A percentile compares a stretch with the other conserved stretches of the same genome.
phyloP scores from a whole-genome alignment of 1,140 invertebrate species.

The Mya arenaria region DNA sequence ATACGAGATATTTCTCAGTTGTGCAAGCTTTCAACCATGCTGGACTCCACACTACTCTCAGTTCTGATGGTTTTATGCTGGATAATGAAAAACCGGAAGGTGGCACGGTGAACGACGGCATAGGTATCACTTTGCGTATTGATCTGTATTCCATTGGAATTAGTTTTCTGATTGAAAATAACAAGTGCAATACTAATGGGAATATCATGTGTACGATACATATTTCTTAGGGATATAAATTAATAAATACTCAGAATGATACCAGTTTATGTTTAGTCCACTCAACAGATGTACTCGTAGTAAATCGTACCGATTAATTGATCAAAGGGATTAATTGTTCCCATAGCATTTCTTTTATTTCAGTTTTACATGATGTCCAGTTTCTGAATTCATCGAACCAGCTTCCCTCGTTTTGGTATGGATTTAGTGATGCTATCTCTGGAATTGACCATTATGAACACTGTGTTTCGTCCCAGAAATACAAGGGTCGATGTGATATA shows the following conservation, averaged over 20 bases:
- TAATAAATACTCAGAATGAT: no score
- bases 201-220: not conserved
- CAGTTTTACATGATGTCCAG: not conserved
- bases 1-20: slow-evolving; percentile 37
- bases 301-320: not conserved
- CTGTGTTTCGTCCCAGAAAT: not conserved
- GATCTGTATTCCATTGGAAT: not conserved
- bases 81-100: slow-evolving; percentile 30
- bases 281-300: not conserved
- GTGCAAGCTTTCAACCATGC: slow-evolving; percentile 52
- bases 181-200: not conserved
- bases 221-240: not conserved
- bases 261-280: not conserved
- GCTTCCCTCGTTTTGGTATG: slow-evolving; percentile 21
- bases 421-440: not conserved
- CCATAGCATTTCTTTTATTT: not conserved
- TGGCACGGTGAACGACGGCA: slow-evolving; percentile 55
- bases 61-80: slow-evolving; percentile 53
- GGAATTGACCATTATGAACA: slow-evolving; percentile 5
- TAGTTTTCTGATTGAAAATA: not conserved
- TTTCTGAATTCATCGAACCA: not conserved
- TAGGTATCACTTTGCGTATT: slow-evolving; percentile 8
- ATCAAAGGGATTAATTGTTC: not conserved
- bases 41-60: slow-evolving; percentile 28
- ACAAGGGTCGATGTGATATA: not conserved